phyloP scores from a whole-genome alignment of 37 sponge, comb jelly and placozoan genomes.

The Geodia barretti region DNA sequence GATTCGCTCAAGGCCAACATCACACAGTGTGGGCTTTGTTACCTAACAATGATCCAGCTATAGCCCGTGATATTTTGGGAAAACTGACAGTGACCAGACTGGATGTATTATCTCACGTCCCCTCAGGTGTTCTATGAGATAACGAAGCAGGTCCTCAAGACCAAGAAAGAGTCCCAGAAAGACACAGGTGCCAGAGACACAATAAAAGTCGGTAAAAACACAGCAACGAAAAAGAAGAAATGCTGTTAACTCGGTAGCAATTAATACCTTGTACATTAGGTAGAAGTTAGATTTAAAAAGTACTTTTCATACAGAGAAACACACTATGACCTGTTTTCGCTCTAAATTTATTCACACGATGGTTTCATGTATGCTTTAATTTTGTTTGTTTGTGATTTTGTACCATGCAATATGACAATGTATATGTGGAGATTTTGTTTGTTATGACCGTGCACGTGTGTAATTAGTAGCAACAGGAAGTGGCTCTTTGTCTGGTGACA shows the following conservation, averaged over 20 bases:
- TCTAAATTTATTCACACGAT: background rate
- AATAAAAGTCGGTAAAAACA: slow-evolving; percentile 59
- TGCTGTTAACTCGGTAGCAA: slow-evolving; percentile 47
- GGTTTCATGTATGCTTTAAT: background rate
- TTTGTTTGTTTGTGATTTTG: background rate
- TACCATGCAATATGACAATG: too few species aligned
- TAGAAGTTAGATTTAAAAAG: too few species aligned
- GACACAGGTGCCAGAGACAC: slow-evolving; percentile 50
- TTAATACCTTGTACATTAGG: too few species aligned
- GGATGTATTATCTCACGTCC: background rate
- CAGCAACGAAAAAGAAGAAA: slow-evolving; percentile 49
- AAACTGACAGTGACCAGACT: background rate
- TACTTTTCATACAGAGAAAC: too few species aligned
- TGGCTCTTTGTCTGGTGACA: too few species aligned
- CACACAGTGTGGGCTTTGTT: too few species aligned
- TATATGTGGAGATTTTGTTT: too few species aligned
- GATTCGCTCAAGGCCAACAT: too few species aligned
- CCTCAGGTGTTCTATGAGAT: slow-evolving; percentile 92
- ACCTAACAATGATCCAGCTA: too few species aligned
- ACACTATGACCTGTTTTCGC: background rate
- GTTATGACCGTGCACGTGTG: too few species aligned
- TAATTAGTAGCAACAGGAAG: too few species aligned
- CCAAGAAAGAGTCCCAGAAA: slow-evolving; percentile 76
- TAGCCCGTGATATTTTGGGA: too few species aligned
- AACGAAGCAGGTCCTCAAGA: slow-evolving; percentile 87